Conservation (phyloP, 2,113 vertebrate species). For the Sinocyclocheilus anshuiensis region DNA sequence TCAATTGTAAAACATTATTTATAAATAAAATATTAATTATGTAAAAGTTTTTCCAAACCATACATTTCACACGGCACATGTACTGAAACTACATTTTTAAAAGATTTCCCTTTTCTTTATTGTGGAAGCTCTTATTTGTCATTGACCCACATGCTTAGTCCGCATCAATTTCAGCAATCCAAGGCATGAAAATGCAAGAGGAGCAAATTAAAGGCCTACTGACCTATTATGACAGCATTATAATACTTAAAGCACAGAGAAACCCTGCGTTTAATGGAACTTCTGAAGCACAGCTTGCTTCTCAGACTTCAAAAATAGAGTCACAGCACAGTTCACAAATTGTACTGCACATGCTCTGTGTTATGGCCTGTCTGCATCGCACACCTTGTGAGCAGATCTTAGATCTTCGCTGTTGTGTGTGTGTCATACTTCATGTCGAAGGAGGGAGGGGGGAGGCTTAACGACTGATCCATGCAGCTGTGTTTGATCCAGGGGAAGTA, state of each 20-base stretch:
- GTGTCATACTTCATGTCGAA: slow-evolving; percentile 34
- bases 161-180: background rate
- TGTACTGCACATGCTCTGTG: background rate
- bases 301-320: slow-evolving; percentile 8
- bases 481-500: slow-evolving; percentile 44
- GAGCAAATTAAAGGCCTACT: background rate
- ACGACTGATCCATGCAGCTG: slow-evolving; percentile 54
- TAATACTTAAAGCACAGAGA: background rate
- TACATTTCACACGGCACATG: background rate
- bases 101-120: background rate
- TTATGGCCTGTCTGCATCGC: background rate
- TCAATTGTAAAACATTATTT: background rate
- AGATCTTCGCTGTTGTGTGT: slow-evolving; percentile 41
- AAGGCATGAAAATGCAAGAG: too few species aligned
- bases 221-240: background rate
- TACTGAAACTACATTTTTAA: background rate
- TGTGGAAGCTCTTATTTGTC: background rate
- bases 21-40: too few species aligned
- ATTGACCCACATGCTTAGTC: background rate
- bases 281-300: slow-evolving; percentile 2
- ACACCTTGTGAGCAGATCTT: slow-evolving; percentile 41
- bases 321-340: background rate
- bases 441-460: slow-evolving; percentile 34
- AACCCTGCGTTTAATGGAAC: background rate
- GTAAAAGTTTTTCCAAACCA: background rate